Evolutionary conservation across 1,140 invertebrate genomes (phyloP), one percentile per base, ranked within the genome.

Genomic region (Solenopsis fugax): DNA sequence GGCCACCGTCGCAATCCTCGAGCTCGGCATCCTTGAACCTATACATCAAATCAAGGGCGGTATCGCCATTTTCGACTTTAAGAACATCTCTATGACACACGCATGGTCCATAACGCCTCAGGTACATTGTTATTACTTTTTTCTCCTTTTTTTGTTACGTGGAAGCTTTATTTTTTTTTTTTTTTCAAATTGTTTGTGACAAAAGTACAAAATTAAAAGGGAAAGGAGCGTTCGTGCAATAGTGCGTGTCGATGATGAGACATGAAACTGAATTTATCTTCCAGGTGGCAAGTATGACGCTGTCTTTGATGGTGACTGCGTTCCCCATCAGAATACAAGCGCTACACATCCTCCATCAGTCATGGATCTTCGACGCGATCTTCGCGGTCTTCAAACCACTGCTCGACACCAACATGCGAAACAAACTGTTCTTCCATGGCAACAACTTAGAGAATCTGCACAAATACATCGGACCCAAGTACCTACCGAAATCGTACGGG

Each of bases 321-420:
- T 97, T 97, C 92, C 97, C 97, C 0, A 96, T 97, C 88, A 97
- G 96, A 54, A 97, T 97, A 0, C 94, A 97, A 84, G 97, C 97
- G 0, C 96, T 98, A 56, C 97, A 98, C 93, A 97, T 98, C 58
- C 95, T 98, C 0, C 96, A 97, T 90, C 97, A 98, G 90, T 97
- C 97, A 0, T 98, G 97, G 97, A 93, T 97, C 0, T 98, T 98
- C 91, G 97, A 97, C 91, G 96, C 97, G 50, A 97, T 97, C 34
- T 98, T 97, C 92, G 96, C 96, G 67, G 96, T 98, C 9, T 98
- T 98, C 91, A 97, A 97, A 90, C 97, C 97, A 0, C 94, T 98
- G 4, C 93, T 98, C 13, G 96, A 96, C 88, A 92, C 96, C 1
- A 93, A 95, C 52, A 98, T 98, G 97, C 96, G 96, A 37, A 96